Evolutionary conservation across 2,797 vertebrate species (phyloP), one percentile per base, ranked within the genome.

Genomic region (Denticeps clupeoides): DNA sequence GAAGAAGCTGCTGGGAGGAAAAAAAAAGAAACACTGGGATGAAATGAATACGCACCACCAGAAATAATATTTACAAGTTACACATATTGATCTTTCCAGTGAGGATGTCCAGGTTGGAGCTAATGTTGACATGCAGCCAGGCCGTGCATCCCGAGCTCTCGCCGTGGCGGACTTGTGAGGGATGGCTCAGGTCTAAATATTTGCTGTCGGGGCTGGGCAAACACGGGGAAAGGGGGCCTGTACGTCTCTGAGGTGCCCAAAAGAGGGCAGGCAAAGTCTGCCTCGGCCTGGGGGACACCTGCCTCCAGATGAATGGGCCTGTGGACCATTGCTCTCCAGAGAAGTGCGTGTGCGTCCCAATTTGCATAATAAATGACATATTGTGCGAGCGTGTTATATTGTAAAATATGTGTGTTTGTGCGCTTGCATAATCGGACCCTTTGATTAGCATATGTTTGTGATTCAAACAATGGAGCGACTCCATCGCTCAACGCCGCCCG

Each of bases 101-200:
- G 2, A 48, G 47, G 15, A 19, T 16, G 45, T 28, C 33, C 19
- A 11, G 32, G 42, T 48, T 51, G 37, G 19, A 11, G 22, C 5
- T 19, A 15, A 55, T 55, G 53, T 56, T 62, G 43, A 62, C 48
- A 47, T 4, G n/a, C n/a, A n/a, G n/a, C n/a, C n/a, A n/a, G 3
- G 8, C 28, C 18, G 13, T 4, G 3, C 7, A 16, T 11, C 35
- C 10, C 13, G 18, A 12, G 15, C 31, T 7, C 13, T 29, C 32
- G 29, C 29, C 11, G 3, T 13, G 41, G 13, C 28, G 41, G 45
- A 44, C 31, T 55, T 37, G 27, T 41, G 38, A 59, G 49, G 47
- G 43, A 45, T 23, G 25, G 53, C 56, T 46, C 59, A 59, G 53
- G 52, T 52, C 50, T 38, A 65, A 65, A 65, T 63, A 62, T 65